phyloP scores from a whole-genome alignment of 2,888 invertebrate species.

The Sphaerophoria taeniata region DNA sequence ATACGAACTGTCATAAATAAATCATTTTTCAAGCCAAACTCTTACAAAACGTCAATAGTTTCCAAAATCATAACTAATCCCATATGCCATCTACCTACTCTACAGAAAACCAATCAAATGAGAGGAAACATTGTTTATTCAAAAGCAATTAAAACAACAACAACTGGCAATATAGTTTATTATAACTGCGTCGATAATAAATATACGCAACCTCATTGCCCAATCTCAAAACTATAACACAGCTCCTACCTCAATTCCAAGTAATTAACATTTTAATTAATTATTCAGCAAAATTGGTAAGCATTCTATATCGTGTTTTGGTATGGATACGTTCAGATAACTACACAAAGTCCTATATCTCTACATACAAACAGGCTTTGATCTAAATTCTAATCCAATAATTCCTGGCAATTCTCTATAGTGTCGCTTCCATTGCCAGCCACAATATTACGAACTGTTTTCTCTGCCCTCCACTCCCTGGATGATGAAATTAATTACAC shows the following conservation, averaged over 20 bases:
- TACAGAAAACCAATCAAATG: too few relatives aligned
- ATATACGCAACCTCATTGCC: too few relatives aligned
- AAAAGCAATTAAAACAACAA: too few relatives aligned
- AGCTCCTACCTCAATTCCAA: conserved; percentile 38
- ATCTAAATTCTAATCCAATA: conserved; percentile 73
- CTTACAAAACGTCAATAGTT: too few relatives aligned
- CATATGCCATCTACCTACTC: too few relatives aligned
- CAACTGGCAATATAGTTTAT: too few relatives aligned
- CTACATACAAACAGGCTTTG: conserved; percentile 54
- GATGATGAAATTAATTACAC: conserved; percentile 72
- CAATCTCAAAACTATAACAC: too few relatives aligned
- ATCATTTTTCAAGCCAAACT: too few relatives aligned
- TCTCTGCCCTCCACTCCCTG: neutral
- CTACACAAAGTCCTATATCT: conserved; percentile 19
- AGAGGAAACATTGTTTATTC: too few relatives aligned
- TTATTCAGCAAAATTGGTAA: conserved; percentile 65
- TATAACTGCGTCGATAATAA: too few relatives aligned
- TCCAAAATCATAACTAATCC: too few relatives aligned
- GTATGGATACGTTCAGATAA: neutral
- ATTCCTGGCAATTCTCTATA: conserved; percentile 48
- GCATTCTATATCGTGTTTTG: conserved; percentile 16
- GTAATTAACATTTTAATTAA: conserved; percentile 73
- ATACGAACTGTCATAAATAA: too few relatives aligned
- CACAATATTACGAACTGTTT: conserved; percentile 10
- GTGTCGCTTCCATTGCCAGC: conserved; percentile 26